phyloP scores from a whole-genome alignment of 2,888 invertebrate genomes.

The Drosophila koepferae region DNA sequence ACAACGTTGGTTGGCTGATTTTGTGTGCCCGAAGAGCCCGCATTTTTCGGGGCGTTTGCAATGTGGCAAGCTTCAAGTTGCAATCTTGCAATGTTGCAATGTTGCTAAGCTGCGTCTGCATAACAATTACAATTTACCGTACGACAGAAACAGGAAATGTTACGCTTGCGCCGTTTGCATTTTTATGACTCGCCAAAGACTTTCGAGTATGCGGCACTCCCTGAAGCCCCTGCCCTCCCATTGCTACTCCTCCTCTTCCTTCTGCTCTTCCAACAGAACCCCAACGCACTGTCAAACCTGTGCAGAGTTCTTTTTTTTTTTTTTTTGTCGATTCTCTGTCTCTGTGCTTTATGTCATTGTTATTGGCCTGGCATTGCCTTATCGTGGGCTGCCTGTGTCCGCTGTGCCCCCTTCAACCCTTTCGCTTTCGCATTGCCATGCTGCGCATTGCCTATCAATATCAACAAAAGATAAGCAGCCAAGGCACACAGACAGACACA shows the following conservation, averaged over 20 bases:
- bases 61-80: constrained; percentile 24
- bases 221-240: neutral
- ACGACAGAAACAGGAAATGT: constrained; percentile 69
- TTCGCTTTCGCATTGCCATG: constrained; percentile 9
- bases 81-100: constrained; percentile 41
- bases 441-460: constrained; percentile 58
- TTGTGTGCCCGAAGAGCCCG: constrained; percentile 27
- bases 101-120: constrained; percentile 63
- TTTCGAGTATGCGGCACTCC: constrained; percentile 44
- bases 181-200: constrained; percentile 49
- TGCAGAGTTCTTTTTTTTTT: neutral
- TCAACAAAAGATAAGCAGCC: constrained; percentile 66
- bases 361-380: constrained; percentile 32
- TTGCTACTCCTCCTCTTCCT: neutral
- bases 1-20: neutral
- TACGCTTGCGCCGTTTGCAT: constrained; percentile 63
- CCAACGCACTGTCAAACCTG: constrained; percentile 1
- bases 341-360: constrained; percentile 15
- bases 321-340: constrained; percentile 2
- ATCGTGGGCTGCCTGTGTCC: constrained; percentile 33
- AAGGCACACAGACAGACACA: neutral
- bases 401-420: constrained; percentile 20
- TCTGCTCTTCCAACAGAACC: neutral
- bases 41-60: constrained; percentile 61
- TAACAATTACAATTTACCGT: constrained; percentile 75